phyloP scores from a whole-genome alignment of 2,797 vertebrate species.

The Clamator glandarius region DNA sequence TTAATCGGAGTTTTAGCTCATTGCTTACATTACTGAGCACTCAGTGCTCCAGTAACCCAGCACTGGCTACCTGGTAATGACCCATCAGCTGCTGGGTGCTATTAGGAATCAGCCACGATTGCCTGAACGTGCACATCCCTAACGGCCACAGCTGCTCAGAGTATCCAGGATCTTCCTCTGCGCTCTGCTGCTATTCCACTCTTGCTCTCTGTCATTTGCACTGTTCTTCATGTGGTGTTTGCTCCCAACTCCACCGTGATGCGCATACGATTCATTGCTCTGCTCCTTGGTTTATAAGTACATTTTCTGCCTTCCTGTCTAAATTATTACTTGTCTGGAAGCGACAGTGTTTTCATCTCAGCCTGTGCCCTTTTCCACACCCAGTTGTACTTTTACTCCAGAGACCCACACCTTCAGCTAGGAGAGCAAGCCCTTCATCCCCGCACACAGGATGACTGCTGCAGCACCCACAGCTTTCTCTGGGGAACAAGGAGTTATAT shows the following conservation, averaged over 20 bases:
- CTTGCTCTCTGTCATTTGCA: background rate
- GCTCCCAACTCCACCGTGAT: background rate
- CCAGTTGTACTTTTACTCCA: background rate
- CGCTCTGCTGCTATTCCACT: background rate
- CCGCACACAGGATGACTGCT: background rate
- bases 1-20: background rate
- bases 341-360: background rate
- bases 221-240: accelerated
- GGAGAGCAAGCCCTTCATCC: too few relatives aligned
- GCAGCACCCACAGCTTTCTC: background rate
- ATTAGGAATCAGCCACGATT: background rate
- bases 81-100: background rate
- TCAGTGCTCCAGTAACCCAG: background rate
- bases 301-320: background rate
- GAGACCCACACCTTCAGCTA: background rate
- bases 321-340: background rate
- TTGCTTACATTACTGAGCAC: background rate
- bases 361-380: background rate
- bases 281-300: background rate
- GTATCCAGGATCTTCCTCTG: background rate
- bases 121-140: background rate
- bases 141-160: background rate
- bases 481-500: background rate
- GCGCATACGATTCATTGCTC: background rate
- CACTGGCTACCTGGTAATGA: background rate